Conservation (phyloP, 2,888 invertebrate genomes). For the Volucella bombylans region DNA sequence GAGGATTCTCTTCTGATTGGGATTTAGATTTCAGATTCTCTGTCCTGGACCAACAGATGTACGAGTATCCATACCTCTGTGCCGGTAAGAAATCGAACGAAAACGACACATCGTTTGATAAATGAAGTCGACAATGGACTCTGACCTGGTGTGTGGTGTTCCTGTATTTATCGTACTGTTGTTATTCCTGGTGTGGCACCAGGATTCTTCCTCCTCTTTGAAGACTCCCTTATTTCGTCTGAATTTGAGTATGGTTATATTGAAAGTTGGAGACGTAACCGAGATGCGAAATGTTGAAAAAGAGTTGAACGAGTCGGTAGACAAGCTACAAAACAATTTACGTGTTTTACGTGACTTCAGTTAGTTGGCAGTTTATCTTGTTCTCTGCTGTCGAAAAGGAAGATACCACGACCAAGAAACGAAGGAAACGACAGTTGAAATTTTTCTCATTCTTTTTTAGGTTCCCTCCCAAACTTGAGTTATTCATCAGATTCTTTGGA, state of each 20-base stretch:
- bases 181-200: not conserved
- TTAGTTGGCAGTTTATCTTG: constrained; percentile 71
- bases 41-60: too few species aligned
- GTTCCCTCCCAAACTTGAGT: constrained; percentile 35
- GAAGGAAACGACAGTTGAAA: constrained; percentile 32
- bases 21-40: too few species aligned
- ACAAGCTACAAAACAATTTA: constrained; percentile 73
- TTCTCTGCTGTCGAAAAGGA: constrained; percentile 7
- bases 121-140: constrained; percentile 70
- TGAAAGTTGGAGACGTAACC: constrained; percentile 48
- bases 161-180: not conserved
- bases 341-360: constrained; percentile 73
- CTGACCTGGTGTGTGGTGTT: constrained; percentile 49
- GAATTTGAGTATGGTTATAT: not conserved
- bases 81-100: constrained; percentile 42
- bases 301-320: constrained; percentile 70
- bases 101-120: constrained; percentile 56
- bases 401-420: constrained; percentile 2
- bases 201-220: constrained; percentile 2
- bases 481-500: constrained; percentile 29
- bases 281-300: constrained; percentile 41
- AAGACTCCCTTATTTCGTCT: constrained; percentile 11
- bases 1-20: not conserved
- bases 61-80: too few species aligned
- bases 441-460: constrained; percentile 1